Evolutionary conservation across 2,888 invertebrate species (phyloP), one percentile per base, ranked within the genome.

Genomic region (Gibbula magus): DNA sequence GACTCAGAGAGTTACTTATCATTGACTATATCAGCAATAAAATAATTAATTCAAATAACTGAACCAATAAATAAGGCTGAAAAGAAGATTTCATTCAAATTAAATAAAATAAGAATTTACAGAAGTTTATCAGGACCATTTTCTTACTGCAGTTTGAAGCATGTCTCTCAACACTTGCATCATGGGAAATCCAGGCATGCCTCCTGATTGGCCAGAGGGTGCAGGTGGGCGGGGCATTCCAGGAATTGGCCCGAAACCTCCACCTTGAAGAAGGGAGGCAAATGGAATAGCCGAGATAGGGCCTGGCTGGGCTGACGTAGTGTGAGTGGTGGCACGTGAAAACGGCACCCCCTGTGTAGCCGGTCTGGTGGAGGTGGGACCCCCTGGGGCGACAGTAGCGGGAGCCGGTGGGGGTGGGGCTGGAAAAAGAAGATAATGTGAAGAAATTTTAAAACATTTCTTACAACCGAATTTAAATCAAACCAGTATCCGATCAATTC

Each of bases 121-220:
- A 75, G 8, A 52, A n/a, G 51, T 1, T 35, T 20, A 4, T 32
- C 13, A 2, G 13, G 8, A 39, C 8, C 4, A 20, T 20, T 13
- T 51, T 39, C 35, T 39, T 18, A 35, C 67, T n/a, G 77, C 79
- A 54, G 78, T n/a, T 74, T 85, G 86, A n/a, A 88, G 79, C 79
- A 87, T 81, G 3, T 79, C 76, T 51, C 87, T 77, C 39, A 89
- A 70, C 81, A 85, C 81, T 75, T 86, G 82, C 25, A 87, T 80
- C 82, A 87, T 87, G 20, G 77, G 75, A 0, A 85, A 84, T 61
- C 87, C 85, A 13, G 54, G 77, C 29, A 20, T 32, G 32, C 35
- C 56, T 53, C 56, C 67, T 8, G 67, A 22, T 16, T 52, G 18
- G 22, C 73, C 76, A 4, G 79, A 39, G 29, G 54, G 54, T 8